Base-by-base conservation (phyloP, 2,888 invertebrate genomes). In the Chrysolina americana region DNA sequence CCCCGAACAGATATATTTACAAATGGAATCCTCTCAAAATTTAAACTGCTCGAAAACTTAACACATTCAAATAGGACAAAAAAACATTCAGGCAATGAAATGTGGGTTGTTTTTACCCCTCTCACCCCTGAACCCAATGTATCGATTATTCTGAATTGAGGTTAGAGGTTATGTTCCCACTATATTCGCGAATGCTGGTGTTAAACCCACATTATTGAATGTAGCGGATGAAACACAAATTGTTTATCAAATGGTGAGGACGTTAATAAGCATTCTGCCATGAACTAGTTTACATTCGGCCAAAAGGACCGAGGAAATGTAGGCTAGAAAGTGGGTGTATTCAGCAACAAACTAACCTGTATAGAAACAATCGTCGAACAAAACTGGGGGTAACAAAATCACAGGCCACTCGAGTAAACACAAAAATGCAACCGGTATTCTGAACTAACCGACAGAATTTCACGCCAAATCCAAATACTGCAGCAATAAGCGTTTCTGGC, bases 121-220 rank as follows among this genome's bases (percentile, higher is more conserved):
- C 59, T 36, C 6, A n/a, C 59, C 36, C 36, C 28, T 59, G n/a
- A 15, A 59, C 10, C 9, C 2, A 9, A 28, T 28, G 13, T 36
- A 59, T 59, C 36, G 59, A 59, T 59, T 59, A 23, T 59, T 36
- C 15, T 15, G 59, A 28, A 59, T 59, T 36, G 59, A 59, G 59
- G 59, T 59, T 59, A 59, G 59, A 19, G 59, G 28, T 59, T 59
- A 36, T 59, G 36, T 59, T 28, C 59, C 28, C 28, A 23, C 28
- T 10, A 28, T 28, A 59, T 59, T 28, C 53, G 53, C 11, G 21
- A 53, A 21, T 6, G 8, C 8, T 36, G 36, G 36, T 36, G 36
- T 8, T 36, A 36, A 3, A 36, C 4, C 8, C 8, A n/a, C n/a
- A 36, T 8, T 36, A 36, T 8, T 36, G 8, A 36, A 36, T 6